Evolutionary conservation across 2,113 vertebrate genomes (phyloP).

Genomic region (Hydropotes inermis): DNA sequence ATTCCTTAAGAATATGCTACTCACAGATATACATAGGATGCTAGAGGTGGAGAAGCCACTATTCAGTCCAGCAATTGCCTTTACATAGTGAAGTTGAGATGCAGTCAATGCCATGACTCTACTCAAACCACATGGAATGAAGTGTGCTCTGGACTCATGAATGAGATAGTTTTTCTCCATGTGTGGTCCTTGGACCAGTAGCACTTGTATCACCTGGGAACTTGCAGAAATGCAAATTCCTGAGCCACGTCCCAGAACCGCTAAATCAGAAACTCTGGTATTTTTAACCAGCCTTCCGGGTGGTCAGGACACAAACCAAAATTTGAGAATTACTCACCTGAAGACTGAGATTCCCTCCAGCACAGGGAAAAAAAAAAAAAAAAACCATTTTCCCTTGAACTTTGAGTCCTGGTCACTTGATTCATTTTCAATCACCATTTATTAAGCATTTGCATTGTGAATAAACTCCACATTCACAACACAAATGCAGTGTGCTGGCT

Average conservation of each 20-base stretch:
- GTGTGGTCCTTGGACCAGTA: background rate
- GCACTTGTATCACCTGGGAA: background rate
- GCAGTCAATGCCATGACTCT: rapidly evolving
- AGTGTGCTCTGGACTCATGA: background rate
- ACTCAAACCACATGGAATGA: background rate
- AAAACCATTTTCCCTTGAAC: background rate
- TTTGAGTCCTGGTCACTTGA: background rate
- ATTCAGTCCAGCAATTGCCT: background rate
- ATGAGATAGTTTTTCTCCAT: background rate
- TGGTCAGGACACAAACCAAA: rapidly evolving
- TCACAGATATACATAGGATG: background rate
- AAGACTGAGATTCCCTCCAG: background rate
- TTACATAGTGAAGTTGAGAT: background rate
- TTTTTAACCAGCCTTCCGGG: background rate
- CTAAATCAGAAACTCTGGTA: background rate
- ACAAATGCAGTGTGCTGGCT: background rate
- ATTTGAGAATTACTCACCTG: background rate
- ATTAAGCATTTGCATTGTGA: background rate
- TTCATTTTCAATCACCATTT: background rate
- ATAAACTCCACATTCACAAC: background rate
- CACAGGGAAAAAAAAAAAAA: background rate
- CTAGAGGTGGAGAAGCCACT: background rate
- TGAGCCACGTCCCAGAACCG: background rate
- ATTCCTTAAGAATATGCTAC: background rate
- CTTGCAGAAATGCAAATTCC: background rate